Evolutionary conservation across 1,140 invertebrate genomes (phyloP), one percentile per base, ranked within the genome.

Genomic region (Choristoneura fumiferana): DNA sequence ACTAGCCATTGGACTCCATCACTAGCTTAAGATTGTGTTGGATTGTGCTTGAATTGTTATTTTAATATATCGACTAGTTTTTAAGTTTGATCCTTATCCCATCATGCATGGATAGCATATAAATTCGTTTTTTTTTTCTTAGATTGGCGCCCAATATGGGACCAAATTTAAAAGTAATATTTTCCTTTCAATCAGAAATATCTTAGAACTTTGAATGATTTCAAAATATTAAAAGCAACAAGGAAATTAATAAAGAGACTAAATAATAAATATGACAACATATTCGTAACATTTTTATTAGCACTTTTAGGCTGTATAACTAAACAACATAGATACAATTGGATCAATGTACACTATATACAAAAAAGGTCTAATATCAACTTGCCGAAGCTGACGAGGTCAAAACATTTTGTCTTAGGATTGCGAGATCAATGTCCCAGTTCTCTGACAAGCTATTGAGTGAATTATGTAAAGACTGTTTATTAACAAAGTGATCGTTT

Each of bases 341-440:
- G 76, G 73, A 77, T 71, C 71, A 81, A 78, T 78, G 58, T 87
- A 89, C 78, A 84, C 69, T 83, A 85, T 88, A 69, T 85, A 88
- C 84, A 86, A 72, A 58, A 63, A 57, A 63, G 57, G 69, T 56
- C 58, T 71, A 84, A 74, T 82, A 85, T 86, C 81, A 86, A 73
- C 83, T 88, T 14, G 59, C 62, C 29, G 36, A 57, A 33, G 59
- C 55, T 17, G 55, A 45, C 22, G 66, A 62, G 36, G 58, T 12
- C 29, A 1, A n/a, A 49, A 33, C 59, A 56, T 71, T 76, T 65
- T 56, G 78, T 54, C 62, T 81, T 74, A 84, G 67, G 18, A 72
- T 62, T 14, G 73, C 65, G 10, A 65, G 40, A 54, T 81, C 72
- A 22, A 84, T 73, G 12, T 87, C 63, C 86, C 86, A 89, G 55